Conservation (phyloP, 2,888 invertebrate genomes). For the Apamea sordens region DNA sequence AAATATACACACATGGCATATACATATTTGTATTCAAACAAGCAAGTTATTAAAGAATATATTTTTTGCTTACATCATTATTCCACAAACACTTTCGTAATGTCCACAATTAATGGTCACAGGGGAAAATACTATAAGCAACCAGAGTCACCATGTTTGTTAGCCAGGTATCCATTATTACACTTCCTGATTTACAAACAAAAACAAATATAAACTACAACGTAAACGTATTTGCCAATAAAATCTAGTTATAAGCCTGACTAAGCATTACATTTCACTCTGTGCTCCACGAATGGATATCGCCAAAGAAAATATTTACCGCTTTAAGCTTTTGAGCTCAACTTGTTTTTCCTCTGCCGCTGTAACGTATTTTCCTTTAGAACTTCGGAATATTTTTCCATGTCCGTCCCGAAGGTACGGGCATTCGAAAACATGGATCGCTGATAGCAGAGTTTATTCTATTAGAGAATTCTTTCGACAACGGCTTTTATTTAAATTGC, state of each 20-base stretch:
- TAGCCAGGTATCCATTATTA: not conserved
- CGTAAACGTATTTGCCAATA: constrained; percentile 38
- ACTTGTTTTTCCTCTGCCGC: constrained; percentile 52
- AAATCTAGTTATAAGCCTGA: constrained; percentile 24
- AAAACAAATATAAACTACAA: constrained; percentile 5
- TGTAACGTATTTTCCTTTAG: constrained; percentile 53
- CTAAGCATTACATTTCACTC: constrained; percentile 27
- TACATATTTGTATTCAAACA: too few relatives aligned
- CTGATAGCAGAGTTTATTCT: constrained; percentile 62
- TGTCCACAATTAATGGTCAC: not conserved
- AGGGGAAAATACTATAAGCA: not conserved
- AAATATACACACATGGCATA: too few relatives aligned
- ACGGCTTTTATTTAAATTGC: constrained; percentile 45
- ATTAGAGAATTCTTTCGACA: constrained; percentile 57
- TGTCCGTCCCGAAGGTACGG: constrained; percentile 52
- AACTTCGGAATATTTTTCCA: constrained; percentile 60
- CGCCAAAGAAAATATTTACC: constrained; percentile 55
- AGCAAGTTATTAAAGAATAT: too few relatives aligned
- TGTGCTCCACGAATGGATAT: constrained; percentile 38
- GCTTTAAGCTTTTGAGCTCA: constrained; percentile 51
- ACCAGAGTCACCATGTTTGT: not conserved
- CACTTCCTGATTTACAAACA: not conserved
- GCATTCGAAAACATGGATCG: constrained; percentile 59
- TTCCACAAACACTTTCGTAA: not conserved
- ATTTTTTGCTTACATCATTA: not conserved